Conservation (phyloP, 2,888 invertebrate genomes). For the Watsonalla binaria region DNA sequence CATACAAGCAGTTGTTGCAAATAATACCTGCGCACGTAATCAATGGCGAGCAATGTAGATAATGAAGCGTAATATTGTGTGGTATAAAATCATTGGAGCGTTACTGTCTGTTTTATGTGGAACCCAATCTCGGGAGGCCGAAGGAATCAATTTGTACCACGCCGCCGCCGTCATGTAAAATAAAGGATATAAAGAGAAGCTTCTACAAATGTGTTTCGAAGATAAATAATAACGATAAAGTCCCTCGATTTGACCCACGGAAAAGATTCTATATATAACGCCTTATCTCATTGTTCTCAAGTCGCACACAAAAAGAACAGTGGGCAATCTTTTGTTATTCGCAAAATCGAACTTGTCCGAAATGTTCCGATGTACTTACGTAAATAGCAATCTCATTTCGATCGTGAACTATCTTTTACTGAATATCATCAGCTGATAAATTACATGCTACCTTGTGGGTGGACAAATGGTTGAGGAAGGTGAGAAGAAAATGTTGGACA, state of each 20-base stretch:
- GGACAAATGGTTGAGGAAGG: not conserved
- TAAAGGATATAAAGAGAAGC: conserved; percentile 45
- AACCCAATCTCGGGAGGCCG: conserved; percentile 24
- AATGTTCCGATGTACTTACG: conserved; percentile 10
- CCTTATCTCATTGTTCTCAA: conserved; percentile 45
- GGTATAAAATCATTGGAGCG: conserved; percentile 27
- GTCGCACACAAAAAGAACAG: conserved; percentile 41
- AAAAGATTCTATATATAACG: conserved; percentile 46
- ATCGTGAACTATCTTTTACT: not conserved
- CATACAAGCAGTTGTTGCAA: too few species aligned
- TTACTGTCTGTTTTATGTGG: conserved; percentile 30
- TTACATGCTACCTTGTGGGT: not conserved
- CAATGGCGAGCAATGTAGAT: not conserved
- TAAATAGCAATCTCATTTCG: conserved; percentile 22
- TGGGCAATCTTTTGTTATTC: conserved; percentile 39
- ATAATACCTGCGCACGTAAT: not conserved
- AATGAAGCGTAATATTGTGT: not conserved
- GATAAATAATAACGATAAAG: conserved; percentile 61
- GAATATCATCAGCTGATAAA: conserved; percentile 1
- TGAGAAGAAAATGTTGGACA: not conserved
- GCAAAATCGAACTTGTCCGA: conserved; percentile 31
- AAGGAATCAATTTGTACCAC: conserved; percentile 50
- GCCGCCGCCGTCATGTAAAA: conserved; percentile 45
- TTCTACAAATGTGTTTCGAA: conserved; percentile 49
- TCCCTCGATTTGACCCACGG: conserved; percentile 50